These are phyloP conservation scores for Hemiprocne comata DNA, from an alignment of 2,113 vertebrate genomes.

Conservation along the genomic window DNA sequence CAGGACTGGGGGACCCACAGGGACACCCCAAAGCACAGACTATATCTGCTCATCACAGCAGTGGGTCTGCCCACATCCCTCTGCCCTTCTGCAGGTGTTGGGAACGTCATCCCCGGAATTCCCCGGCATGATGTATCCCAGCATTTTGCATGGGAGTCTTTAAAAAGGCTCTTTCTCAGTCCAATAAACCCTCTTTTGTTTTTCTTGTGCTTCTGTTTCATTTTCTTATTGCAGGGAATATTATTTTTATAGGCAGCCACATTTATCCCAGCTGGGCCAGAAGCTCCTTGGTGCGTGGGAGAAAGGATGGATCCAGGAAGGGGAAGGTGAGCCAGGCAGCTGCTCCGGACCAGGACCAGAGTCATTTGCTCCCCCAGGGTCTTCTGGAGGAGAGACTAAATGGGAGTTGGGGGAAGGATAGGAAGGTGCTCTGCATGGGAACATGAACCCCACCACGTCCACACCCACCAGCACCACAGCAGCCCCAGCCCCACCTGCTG, in stretches of 20 bases:
- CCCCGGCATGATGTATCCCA: fast-evolving
- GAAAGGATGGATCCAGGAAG: neutral
- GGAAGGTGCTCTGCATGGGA: neutral
- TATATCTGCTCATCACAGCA: neutral
- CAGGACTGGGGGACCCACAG: fast-evolving
- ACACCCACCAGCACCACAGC: fast-evolving
- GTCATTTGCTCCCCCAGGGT: fast-evolving
- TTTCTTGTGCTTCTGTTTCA: neutral
- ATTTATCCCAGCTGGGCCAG: neutral
- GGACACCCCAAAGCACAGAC: neutral
- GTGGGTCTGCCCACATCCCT: neutral
- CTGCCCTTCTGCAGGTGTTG: neutral
- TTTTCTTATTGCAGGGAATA: neutral
- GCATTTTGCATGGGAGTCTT: fast-evolving
- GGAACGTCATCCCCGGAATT: neutral
- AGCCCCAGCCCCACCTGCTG: fast-evolving
- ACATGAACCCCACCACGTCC: neutral
- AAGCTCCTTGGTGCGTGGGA: fast-evolving
- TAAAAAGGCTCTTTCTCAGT: neutral
- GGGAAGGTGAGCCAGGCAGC: neutral
- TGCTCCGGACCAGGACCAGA: neutral
- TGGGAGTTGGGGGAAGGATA: neutral
- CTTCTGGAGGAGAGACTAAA: neutral
- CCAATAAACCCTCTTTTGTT: fast-evolving
- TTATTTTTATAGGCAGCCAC: neutral